A percentile compares a stretch with the other conserved stretches of the same genome.
These are phyloP conservation scores for Lithophane ornitopus DNA, from an alignment of 2,888 invertebrate species.

Conservation along the genomic window DNA sequence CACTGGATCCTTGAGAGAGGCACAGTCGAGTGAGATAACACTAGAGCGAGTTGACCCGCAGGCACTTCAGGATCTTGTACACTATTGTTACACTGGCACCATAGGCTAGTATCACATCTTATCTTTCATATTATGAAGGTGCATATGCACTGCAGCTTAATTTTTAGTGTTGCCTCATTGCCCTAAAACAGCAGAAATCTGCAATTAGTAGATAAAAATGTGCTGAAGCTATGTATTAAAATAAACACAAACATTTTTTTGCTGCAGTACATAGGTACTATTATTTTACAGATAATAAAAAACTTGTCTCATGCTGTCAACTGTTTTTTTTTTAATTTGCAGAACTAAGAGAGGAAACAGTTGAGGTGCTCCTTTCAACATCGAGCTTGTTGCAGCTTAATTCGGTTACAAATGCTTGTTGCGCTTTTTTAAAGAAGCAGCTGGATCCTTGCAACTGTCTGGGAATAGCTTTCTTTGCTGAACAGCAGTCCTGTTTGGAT, in stretches of 20 bases:
- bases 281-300: conserved; percentile 38
- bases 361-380: conserved; percentile 96
- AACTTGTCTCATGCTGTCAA: conserved; percentile 18
- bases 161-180: background rate
- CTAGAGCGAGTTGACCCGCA: conserved; percentile 96
- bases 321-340: conserved; percentile 70
- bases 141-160: conserved; percentile 27
- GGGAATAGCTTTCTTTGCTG: conserved; percentile 98
- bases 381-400: conserved; percentile 96
- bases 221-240: background rate
- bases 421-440: conserved; percentile 96
- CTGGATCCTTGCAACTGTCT: conserved; percentile 98
- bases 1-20: conserved; percentile 96
- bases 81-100: conserved; percentile 97
- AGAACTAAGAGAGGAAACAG: conserved; percentile 97
- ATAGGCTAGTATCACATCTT: conserved; percentile 80
- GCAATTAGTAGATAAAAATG: background rate
- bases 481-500: conserved; percentile 96
- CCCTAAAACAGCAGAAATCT: background rate
- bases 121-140: conserved; percentile 9
- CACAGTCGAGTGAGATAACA: conserved; percentile 95
- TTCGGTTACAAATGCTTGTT: conserved; percentile 97
- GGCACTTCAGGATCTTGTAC: conserved; percentile 95
- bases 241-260: background rate
- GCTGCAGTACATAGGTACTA: conserved; percentile 40